These are phyloP conservation scores for Chromis chromis DNA, from an alignment of 2,797 vertebrate species.

Conservation along the genomic window DNA sequence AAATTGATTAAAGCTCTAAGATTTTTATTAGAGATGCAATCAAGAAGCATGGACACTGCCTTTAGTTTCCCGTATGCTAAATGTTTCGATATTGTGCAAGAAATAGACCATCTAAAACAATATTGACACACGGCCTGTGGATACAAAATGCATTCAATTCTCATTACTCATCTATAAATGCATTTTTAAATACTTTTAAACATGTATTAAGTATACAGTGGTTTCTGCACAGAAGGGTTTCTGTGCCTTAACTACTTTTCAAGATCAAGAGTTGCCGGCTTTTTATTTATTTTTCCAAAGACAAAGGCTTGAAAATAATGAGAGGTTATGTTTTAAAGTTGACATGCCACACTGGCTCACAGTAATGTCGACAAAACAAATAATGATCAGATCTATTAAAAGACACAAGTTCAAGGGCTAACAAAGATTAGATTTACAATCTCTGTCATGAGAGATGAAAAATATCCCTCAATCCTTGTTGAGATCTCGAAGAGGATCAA, in stretches of 20 bases:
- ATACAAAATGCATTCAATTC: not conserved
- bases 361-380: conserved; percentile 60
- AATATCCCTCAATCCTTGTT: conserved; percentile 72
- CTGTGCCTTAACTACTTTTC: not conserved
- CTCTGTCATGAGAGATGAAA: conserved; percentile 60
- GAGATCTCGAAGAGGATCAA: conserved; percentile 74
- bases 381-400: conserved; percentile 55
- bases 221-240: not conserved
- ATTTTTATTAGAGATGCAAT: conserved; percentile 16
- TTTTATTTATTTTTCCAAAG: not conserved
- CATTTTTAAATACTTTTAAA: not conserved
- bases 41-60: not conserved
- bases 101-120: not conserved
- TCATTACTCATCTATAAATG: not conserved
- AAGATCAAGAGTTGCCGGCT: not conserved
- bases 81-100: not conserved
- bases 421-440: conserved; percentile 70
- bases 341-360: conserved; percentile 13
- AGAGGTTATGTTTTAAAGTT: conserved; percentile 23
- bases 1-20: conserved; percentile 30
- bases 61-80: not conserved
- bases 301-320: conserved; percentile 7
- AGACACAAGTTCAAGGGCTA: conserved; percentile 52
- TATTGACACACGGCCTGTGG: not conserved
- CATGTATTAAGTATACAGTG: not conserved